Percentiles rank a stretch among this genome's conserved stretches.
Conservation (phyloP, 2,888 invertebrate genomes). For the Sphecodes monilicornis region DNA sequence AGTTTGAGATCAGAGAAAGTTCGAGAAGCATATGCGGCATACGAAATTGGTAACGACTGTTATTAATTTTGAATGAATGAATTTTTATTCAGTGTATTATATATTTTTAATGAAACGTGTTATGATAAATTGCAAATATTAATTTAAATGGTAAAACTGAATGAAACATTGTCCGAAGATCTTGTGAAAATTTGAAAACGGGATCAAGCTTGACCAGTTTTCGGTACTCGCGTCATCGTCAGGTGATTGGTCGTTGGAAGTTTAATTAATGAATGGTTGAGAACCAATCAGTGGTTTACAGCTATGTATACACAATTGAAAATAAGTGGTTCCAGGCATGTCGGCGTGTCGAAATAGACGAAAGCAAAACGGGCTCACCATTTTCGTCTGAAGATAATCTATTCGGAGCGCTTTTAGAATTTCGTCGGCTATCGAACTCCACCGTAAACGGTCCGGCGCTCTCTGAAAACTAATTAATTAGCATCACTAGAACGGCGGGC, state of each 20-base stretch:
- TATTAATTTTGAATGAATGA: no score
- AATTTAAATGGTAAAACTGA: no score
- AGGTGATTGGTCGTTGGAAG: no score
- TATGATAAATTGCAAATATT: no score
- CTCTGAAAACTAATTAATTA: background rate
- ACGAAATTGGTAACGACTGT: no score
- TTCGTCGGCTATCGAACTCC: background rate
- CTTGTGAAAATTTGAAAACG: background rate
- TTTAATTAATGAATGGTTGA: background rate
- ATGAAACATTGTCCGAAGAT: no score
- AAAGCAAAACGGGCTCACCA: background rate
- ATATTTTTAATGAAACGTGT: no score
- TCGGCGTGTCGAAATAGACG: background rate
- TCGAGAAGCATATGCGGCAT: no score
- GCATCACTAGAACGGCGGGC: background rate
- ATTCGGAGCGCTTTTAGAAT: background rate
- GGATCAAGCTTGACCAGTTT: background rate
- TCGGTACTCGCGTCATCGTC: background rate
- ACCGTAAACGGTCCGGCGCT: background rate
- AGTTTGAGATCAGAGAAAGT: no score
- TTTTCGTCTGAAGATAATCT: background rate
- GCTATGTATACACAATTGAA: background rate
- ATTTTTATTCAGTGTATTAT: no score
- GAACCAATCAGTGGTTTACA: background rate
- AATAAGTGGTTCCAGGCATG: background rate